These are phyloP conservation scores for Monochamus alternatus DNA, from an alignment of 2,888 invertebrate species.

Conservation along the genomic window DNA sequence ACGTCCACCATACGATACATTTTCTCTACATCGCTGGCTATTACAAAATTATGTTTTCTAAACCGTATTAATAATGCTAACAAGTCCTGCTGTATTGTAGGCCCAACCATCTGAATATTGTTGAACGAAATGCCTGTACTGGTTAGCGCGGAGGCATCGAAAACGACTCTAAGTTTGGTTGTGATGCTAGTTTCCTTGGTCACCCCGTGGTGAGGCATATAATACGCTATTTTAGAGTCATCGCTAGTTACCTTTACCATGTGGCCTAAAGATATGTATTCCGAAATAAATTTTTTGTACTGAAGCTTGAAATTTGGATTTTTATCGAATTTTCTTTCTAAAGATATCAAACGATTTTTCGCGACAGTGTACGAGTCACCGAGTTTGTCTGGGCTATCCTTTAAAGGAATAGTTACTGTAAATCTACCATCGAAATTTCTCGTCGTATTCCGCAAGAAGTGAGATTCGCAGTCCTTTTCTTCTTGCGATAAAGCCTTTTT, in stretches of 20 bases:
- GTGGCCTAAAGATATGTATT: conserved; percentile 40
- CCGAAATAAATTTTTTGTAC: conserved; percentile 37
- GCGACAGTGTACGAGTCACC: conserved; percentile 39
- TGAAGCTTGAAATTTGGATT: background rate
- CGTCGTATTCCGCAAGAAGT: conserved; percentile 30
- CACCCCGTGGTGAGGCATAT: conserved; percentile 44
- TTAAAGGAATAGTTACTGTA: conserved; percentile 40
- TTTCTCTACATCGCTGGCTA: conserved; percentile 33
- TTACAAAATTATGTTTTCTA: conserved; percentile 29
- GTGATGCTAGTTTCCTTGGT: conserved; percentile 31
- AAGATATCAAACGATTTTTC: conserved; percentile 33
- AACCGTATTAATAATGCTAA: conserved; percentile 34
- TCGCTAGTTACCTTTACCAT: conserved; percentile 35
- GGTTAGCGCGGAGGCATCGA: conserved; percentile 36
- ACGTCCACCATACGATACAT: conserved; percentile 16
- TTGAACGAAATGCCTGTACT: conserved; percentile 37
- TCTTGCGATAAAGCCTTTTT: conserved; percentile 29
- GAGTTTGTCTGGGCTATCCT: conserved; percentile 33
- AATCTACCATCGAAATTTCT: conserved; percentile 36
- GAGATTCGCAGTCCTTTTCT: conserved; percentile 42
- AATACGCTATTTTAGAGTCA: conserved; percentile 10
- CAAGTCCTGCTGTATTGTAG: conserved; percentile 37
- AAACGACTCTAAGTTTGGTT: conserved; percentile 42
- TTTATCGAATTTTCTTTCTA: conserved; percentile 29
- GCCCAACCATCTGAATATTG: conserved; percentile 38